Conservation (phyloP, 2,888 invertebrate species). For the Galeopsomyia nigrocyanea region DNA sequence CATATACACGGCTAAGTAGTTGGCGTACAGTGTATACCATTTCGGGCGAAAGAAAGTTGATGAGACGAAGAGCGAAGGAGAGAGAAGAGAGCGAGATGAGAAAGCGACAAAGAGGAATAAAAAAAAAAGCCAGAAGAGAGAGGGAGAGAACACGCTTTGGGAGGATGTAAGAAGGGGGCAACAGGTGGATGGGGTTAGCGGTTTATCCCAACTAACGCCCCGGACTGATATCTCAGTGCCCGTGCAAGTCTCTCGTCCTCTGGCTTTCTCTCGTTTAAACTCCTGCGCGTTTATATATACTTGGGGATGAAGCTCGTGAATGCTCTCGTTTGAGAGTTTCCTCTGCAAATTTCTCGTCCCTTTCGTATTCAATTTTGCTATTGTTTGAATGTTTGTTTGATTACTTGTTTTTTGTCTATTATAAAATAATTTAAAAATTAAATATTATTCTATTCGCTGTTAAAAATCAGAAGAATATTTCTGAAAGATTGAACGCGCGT, state of each 20-base stretch:
- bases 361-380: too few relatives aligned
- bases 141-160: conserved; percentile 46
- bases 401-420: too few relatives aligned
- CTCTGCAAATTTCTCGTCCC: too few relatives aligned
- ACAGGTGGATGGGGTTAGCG: conserved; percentile 69
- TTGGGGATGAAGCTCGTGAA: conserved; percentile 33
- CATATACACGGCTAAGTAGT: too few relatives aligned
- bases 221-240: conserved; percentile 62
- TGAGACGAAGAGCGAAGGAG: not conserved
- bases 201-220: conserved; percentile 67
- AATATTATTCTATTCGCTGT: too few relatives aligned
- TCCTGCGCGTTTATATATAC: too few relatives aligned
- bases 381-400: too few relatives aligned
- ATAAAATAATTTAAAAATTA: too few relatives aligned
- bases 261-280: not conserved
- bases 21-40: too few relatives aligned
- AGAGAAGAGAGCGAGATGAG: conserved; percentile 6
- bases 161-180: conserved; percentile 65
- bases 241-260: conserved; percentile 16
- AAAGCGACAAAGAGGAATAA: conserved; percentile 12
- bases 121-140: conserved; percentile 1
- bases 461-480: too few relatives aligned
- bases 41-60: conserved; percentile 2
- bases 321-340: not conserved
- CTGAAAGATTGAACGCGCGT: too few relatives aligned